Base-by-base conservation (phyloP, 2,113 vertebrate genomes). In the Sterrhoptilus dennistouni region DNA sequence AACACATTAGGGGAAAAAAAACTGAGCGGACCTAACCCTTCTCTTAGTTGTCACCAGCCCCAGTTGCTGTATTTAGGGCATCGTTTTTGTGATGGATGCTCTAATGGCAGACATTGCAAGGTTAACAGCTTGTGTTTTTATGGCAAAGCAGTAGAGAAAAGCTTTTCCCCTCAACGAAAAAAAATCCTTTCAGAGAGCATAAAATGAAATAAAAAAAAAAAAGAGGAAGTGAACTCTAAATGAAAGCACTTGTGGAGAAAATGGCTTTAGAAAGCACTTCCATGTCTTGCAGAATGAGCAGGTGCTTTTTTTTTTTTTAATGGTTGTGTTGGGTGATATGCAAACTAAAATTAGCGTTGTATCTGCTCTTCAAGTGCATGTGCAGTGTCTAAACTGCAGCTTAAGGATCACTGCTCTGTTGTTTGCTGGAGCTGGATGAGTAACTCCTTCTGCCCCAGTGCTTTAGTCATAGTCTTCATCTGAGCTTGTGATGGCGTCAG, bases 101-200 rank as follows among this genome's bases (percentile, higher is more conserved):
- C 81, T 78, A 92, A 95, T 85, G 90, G 77, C 85, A 81, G 93
- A 25, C 84, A 50, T 60, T 71, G 21, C 59, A 50, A 95, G 80
- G 93, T 93, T 89, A 94, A 82, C 66, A 77, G 88, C 86, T 75
- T 78, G 80, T 80, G 49, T 25, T 85, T 66, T 93, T 93, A 90
- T 90, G 89, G 82, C 78, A 56, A 53, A 84, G 63, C 86, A 65
- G 69, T 65, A 75, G 69, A 71, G 70, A 53, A 75, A 23, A 95
- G 72, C 90, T n/a, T 94, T 83, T 92, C 52, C 31, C 27, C 84
- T 38, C 25, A 42, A 54, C 20, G 18, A 63, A 83, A 85, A 66
- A 65, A 59, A 65, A 78, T 83, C 3, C 2, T 53, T 77, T 82
- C 8, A 7, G 70, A 77, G 89, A 49, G 28, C 0, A 1, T 65